phyloP scores from a whole-genome alignment of 2,888 invertebrate species.

The Stramonita haemastoma region DNA sequence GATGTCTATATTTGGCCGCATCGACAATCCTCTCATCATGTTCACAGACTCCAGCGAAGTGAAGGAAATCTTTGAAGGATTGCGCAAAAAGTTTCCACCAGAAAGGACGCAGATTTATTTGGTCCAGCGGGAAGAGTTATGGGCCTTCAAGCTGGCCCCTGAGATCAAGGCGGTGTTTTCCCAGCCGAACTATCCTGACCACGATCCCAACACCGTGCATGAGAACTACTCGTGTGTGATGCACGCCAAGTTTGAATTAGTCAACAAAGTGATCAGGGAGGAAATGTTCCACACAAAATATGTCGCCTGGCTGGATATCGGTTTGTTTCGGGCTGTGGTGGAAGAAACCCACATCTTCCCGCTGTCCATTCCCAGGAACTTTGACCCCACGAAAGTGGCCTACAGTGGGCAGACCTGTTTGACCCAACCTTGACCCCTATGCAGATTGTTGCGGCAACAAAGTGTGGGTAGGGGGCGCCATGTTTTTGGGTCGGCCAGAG shows the following conservation, averaged over 20 bases:
- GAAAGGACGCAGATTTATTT: slow-evolving; percentile 55
- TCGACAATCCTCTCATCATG: slow-evolving; percentile 65
- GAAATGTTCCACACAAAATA: slow-evolving; percentile 64
- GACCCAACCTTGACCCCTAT: slow-evolving; percentile 50
- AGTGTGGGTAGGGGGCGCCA: slow-evolving; percentile 70
- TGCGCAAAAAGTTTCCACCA: slow-evolving; percentile 52
- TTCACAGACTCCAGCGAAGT: slow-evolving; percentile 62
- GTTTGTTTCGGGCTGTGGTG: slow-evolving; percentile 64
- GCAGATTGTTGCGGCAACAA: slow-evolving; percentile 58
- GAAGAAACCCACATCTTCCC: slow-evolving; percentile 51
- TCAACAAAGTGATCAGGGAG: slow-evolving; percentile 58
- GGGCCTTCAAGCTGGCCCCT: slow-evolving; percentile 61
- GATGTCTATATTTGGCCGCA: slow-evolving; percentile 64
- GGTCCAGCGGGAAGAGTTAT: slow-evolving; percentile 55
- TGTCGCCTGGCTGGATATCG: slow-evolving; percentile 71
- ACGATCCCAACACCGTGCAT: slow-evolving; percentile 68
- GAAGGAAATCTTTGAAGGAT: slow-evolving; percentile 49
- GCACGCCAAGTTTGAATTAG: slow-evolving; percentile 73
- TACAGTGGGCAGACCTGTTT: slow-evolving; percentile 52
- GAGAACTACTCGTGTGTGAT: slow-evolving; percentile 70
- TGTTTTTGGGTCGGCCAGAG: slow-evolving; percentile 63
- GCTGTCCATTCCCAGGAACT: slow-evolving; percentile 52
- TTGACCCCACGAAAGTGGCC: slow-evolving; percentile 56
- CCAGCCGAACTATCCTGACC: slow-evolving; percentile 63
- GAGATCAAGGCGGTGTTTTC: slow-evolving; percentile 59